Percentiles rank a stretch among this genome's conserved stretches.
Conservation (phyloP, 2,888 invertebrate genomes). For the Plusia festucae region DNA sequence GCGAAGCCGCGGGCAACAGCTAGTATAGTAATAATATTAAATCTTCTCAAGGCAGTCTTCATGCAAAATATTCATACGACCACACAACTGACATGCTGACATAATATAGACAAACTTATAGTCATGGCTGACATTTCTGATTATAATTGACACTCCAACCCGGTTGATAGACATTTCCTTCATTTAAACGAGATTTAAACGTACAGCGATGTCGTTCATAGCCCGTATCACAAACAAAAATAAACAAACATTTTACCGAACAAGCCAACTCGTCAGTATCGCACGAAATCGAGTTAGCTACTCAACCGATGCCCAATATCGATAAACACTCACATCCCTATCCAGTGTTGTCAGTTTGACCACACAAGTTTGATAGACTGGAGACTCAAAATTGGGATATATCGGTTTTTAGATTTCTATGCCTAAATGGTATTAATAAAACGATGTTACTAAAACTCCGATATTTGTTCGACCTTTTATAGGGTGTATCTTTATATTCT, state of each 20-base stretch:
- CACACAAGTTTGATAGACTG: not conserved
- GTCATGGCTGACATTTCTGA: not conserved
- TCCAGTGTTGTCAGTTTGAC: conserved; percentile 10
- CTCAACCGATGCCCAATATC: conserved; percentile 37
- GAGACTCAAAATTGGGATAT: not conserved
- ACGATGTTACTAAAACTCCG: not conserved
- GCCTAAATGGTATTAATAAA: not conserved
- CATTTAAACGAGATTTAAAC: not conserved
- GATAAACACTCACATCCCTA: conserved; percentile 24
- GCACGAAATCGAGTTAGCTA: conserved; percentile 48
- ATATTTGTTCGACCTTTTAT: not conserved
- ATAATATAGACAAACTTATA: not conserved
- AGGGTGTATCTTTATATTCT: not conserved
- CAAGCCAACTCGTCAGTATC: conserved; percentile 35
- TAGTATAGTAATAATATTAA: too few relatives aligned
- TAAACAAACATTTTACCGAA: conserved; percentile 23
- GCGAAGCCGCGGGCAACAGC: too few relatives aligned
- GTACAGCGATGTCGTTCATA: not conserved
- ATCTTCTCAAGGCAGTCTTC: not conserved
- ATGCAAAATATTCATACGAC: not conserved
- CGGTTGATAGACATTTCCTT: not conserved
- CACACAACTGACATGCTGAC: not conserved
- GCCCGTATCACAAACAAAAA: conserved; percentile 1
- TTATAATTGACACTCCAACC: not conserved
- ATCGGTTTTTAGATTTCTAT: not conserved